These are phyloP conservation scores for Apodemia zela DNA, from an alignment of 2,888 invertebrate genomes.

Conservation along the genomic window DNA sequence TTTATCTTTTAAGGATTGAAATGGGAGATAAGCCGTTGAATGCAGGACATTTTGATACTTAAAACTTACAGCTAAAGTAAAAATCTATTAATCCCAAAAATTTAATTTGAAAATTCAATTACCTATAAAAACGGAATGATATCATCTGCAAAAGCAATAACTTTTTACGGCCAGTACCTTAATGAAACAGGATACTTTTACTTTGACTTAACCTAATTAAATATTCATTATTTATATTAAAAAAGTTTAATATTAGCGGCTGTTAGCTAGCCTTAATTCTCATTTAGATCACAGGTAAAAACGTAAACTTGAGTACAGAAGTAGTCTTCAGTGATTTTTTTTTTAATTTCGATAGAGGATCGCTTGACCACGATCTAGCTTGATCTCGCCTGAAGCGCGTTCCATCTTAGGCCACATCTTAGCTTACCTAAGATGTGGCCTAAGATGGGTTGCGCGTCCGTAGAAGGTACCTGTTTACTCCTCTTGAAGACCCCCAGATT, in stretches of 20 bases:
- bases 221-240: slow-evolving; percentile 16
- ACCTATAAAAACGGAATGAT: slow-evolving; percentile 7
- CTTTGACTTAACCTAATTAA: slow-evolving; percentile 5
- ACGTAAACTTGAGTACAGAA: neutral
- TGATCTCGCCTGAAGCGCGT: too few species aligned
- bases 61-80: neutral
- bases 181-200: slow-evolving; percentile 8
- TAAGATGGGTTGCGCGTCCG: too few species aligned
- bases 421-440: too few species aligned
- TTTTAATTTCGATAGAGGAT: too few species aligned
- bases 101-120: slow-evolving; percentile 7
- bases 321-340: neutral
- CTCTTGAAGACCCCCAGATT: too few species aligned
- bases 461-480: too few species aligned
- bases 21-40: neutral
- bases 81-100: neutral
- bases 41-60: neutral
- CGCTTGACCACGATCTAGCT: too few species aligned
- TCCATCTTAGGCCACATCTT: too few species aligned
- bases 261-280: neutral
- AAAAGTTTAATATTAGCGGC: slow-evolving; percentile 6
- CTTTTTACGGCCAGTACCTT: slow-evolving; percentile 5
- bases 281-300: neutral
- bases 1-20: neutral
- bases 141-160: slow-evolving; percentile 5